Conservation (phyloP, 2,797 vertebrate genomes). For the Thripadectes ignobilis region DNA sequence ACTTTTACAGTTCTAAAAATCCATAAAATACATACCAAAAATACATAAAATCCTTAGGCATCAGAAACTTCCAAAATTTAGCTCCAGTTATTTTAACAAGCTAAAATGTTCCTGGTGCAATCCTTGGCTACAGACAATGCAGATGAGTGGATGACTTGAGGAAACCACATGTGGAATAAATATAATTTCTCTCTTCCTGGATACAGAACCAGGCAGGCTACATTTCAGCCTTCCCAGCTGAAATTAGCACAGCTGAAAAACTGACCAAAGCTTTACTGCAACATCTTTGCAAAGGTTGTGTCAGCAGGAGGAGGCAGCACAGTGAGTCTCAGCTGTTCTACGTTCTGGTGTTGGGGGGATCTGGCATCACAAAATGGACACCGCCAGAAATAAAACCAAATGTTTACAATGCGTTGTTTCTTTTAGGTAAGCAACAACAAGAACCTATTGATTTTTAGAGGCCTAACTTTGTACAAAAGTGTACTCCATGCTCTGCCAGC, state of each 20-base stretch:
- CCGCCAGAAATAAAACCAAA: neutral
- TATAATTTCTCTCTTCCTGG: neutral
- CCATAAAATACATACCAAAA: too few species aligned
- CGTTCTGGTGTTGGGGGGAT: neutral
- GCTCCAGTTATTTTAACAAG: neutral
- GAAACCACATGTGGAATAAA: neutral
- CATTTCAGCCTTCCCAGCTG: fast-evolving
- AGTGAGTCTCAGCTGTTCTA: neutral
- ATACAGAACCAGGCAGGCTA: neutral
- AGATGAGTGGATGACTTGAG: neutral
- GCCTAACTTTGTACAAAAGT: neutral
- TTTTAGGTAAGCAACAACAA: neutral
- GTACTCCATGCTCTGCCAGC: neutral
- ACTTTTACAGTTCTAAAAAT: too few species aligned
- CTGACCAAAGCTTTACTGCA: neutral
- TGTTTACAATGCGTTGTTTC: neutral
- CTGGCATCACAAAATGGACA: neutral
- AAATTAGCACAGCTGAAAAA: neutral
- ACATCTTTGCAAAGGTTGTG: neutral
- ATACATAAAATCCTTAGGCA: too few species aligned
- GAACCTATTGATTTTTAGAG: neutral
- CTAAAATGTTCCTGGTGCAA: neutral
- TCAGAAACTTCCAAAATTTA: neutral
- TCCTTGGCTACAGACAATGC: fast-evolving
- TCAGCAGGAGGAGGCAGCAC: neutral